These are phyloP conservation scores for Microtus agrestis DNA, from an alignment of 2,797 vertebrate genomes.

Conservation along the genomic window DNA sequence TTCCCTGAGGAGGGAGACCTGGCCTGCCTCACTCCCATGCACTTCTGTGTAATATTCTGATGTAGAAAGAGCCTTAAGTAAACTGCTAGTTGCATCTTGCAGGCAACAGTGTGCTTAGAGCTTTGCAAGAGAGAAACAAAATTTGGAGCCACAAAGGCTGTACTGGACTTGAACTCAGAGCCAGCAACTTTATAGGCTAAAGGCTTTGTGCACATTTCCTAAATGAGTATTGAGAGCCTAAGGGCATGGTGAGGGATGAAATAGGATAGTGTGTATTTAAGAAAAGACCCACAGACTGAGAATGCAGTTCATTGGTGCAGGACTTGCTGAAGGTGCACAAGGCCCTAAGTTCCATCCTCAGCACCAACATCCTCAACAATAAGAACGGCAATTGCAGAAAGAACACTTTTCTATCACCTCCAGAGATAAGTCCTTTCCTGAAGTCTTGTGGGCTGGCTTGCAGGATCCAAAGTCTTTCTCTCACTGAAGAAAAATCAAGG, in stretches of 20 bases:
- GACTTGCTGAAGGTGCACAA: background rate
- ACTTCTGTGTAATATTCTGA: background rate
- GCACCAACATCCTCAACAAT: background rate
- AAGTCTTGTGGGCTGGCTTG: background rate
- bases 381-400: background rate
- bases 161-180: background rate
- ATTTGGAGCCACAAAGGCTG: background rate
- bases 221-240: background rate
- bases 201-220: background rate
- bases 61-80: accelerated
- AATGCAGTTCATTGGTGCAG: background rate
- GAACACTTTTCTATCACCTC: background rate
- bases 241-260: background rate
- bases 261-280: background rate
- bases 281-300: background rate
- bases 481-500: background rate
- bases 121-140: background rate
- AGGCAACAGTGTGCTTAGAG: background rate
- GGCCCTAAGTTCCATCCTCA: background rate
- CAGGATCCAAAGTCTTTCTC: background rate
- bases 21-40: background rate
- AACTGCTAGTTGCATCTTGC: no score
- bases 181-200: background rate
- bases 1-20: background rate
- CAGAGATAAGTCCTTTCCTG: background rate